phyloP scores from a whole-genome alignment of 2,888 invertebrate species.

The Luperina nickerlii region DNA sequence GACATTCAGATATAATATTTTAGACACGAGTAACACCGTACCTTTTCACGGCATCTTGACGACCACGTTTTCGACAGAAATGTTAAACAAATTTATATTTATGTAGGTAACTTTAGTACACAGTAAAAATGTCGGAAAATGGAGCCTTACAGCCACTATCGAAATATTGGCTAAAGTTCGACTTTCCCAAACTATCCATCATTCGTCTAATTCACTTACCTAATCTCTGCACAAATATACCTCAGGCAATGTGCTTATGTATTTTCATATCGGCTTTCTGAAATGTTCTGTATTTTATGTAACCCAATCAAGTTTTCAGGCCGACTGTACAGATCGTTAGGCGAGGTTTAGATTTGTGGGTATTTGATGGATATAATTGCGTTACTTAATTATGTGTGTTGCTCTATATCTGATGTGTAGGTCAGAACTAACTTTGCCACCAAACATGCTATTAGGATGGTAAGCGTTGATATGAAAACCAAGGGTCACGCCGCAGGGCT shows the following conservation, averaged over 20 bases:
- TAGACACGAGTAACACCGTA: slow-evolving; percentile 39
- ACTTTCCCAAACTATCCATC: slow-evolving; percentile 61
- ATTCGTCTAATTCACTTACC: slow-evolving; percentile 60
- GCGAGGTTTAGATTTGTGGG: slow-evolving; percentile 27
- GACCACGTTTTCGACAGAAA: slow-evolving; percentile 19
- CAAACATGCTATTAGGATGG: slow-evolving; percentile 22
- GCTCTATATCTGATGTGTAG: not conserved
- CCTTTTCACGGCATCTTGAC: slow-evolving; percentile 38
- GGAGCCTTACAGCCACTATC: slow-evolving; percentile 19
- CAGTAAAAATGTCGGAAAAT: slow-evolving; percentile 24
- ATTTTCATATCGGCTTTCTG: slow-evolving; percentile 35
- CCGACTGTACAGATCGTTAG: slow-evolving; percentile 28
- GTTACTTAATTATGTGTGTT: not conserved
- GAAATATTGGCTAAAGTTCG: slow-evolving; percentile 55
- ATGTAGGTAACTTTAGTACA: slow-evolving; percentile 27
- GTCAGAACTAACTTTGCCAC: slow-evolving; percentile 13
- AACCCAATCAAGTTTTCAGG: slow-evolving; percentile 38
- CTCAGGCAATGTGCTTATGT: slow-evolving; percentile 31
- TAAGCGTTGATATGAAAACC: slow-evolving; percentile 49
- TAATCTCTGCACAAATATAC: slow-evolving; percentile 57
- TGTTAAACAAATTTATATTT: slow-evolving; percentile 47
- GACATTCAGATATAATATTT: slow-evolving; percentile 47
- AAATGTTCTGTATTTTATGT: slow-evolving; percentile 41
- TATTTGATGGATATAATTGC: slow-evolving; percentile 11
- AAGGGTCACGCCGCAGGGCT: slow-evolving; percentile 40